A percentile compares a stretch with the other conserved stretches of the same genome.
These are phyloP conservation scores for Arvicanthis niloticus DNA, from an alignment of 2,113 vertebrate genomes.

Conservation along the genomic window DNA sequence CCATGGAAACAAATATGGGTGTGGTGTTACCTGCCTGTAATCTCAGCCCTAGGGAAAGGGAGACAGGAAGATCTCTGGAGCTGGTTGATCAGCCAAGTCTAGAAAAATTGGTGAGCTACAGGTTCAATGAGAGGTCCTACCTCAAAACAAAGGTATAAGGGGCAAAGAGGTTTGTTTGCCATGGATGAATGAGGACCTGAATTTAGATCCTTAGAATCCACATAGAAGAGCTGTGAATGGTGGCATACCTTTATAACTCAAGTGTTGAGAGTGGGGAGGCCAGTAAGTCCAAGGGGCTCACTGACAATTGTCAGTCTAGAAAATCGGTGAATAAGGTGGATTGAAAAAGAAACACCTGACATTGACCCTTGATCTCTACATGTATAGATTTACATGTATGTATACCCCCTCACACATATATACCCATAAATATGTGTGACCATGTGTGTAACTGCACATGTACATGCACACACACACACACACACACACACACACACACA, in stretches of 20 bases:
- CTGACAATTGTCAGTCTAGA: not conserved
- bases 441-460: not conserved
- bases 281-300: too few species aligned
- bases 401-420: too few species aligned
- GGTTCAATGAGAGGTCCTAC: not conserved
- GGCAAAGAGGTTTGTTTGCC: not conserved
- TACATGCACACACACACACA: not conserved
- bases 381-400: too few species aligned
- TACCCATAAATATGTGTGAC: not conserved
- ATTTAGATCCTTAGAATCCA: not conserved
- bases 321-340: not conserved
- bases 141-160: not conserved
- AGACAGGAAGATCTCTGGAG: not conserved
- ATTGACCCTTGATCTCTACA: not conserved
- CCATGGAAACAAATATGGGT: not conserved
- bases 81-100: not conserved
- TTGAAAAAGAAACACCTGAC: too few species aligned
- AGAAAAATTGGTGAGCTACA: not conserved
- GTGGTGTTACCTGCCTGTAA: not conserved
- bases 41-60: not conserved
- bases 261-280: not conserved
- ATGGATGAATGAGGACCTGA: not conserved
- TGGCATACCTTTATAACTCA: too few species aligned
- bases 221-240: not conserved
- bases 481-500: not conserved